phyloP scores from a whole-genome alignment of 2,888 invertebrate genomes.

The Vandiemenella viatica region DNA sequence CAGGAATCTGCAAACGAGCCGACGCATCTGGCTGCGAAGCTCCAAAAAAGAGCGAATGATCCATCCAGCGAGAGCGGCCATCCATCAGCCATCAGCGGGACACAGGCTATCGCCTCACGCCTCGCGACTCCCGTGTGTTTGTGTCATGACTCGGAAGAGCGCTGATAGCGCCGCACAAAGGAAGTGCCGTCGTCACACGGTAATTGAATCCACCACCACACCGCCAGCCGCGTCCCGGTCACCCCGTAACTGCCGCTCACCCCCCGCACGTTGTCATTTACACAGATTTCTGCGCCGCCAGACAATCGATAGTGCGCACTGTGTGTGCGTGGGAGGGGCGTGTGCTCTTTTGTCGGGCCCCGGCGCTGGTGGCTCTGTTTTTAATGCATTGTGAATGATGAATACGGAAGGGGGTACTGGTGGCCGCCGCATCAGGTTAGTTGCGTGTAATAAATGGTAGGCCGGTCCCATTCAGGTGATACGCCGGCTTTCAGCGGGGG shows the following conservation, averaged over 20 bases:
- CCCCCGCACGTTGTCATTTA: background rate
- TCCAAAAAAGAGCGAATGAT: too few species aligned
- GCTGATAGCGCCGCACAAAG: constrained; percentile 11
- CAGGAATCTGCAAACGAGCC: too few species aligned
- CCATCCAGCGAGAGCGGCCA: background rate
- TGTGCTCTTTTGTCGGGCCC: background rate
- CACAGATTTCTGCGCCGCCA: background rate
- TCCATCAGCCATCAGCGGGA: background rate
- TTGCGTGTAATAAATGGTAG: background rate
- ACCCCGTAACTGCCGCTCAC: too few species aligned
- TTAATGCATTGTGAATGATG: background rate
- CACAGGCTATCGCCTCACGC: background rate
- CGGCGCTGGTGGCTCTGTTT: background rate
- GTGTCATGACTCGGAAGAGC: constrained; percentile 11
- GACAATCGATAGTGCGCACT: background rate
- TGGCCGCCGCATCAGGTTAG: background rate
- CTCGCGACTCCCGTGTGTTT: constrained; percentile 8
- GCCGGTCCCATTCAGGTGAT: background rate
- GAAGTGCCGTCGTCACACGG: constrained; percentile 12
- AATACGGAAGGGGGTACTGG: too few species aligned
- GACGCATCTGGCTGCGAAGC: too few species aligned
- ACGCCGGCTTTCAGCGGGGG: background rate
- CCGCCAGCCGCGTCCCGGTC: background rate
- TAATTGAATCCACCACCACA: constrained; percentile 9
- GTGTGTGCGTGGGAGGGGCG: background rate